Conservation (phyloP, 2,113 vertebrate species). For the Fregata magnificens region DNA sequence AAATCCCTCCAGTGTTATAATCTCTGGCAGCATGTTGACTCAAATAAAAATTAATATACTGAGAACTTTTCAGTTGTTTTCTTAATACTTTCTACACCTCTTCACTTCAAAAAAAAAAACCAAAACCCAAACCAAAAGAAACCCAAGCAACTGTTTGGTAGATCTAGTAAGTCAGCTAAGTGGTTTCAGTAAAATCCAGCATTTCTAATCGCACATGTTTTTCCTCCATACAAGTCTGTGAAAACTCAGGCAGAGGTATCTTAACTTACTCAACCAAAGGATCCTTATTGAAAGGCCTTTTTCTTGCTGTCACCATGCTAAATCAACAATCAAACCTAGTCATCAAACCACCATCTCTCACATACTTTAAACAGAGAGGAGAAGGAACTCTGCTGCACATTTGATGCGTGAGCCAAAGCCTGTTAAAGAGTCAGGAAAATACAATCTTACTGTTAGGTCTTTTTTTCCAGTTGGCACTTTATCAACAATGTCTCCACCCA, state of each 20-base stretch:
- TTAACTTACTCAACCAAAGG: neutral
- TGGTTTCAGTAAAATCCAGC: neutral
- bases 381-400: neutral
- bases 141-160: neutral
- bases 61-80: neutral
- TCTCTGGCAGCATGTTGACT: neutral
- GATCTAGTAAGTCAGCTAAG: neutral
- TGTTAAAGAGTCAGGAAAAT: neutral
- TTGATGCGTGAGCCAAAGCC: neutral
- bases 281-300: neutral
- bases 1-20: neutral
- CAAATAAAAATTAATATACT: neutral
- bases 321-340: neutral
- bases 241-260: neutral
- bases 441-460: neutral
- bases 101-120: neutral
- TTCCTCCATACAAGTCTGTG: neutral
- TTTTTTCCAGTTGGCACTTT: neutral
- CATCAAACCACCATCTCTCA: fast-evolving
- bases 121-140: neutral
- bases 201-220: fast-evolving
- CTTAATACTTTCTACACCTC: neutral
- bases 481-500: constrained; percentile 41
- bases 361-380: neutral
- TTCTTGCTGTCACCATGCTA: neutral